phyloP scores from a whole-genome alignment of 2,113 vertebrate genomes.

The Oncorhynchus nerka region DNA sequence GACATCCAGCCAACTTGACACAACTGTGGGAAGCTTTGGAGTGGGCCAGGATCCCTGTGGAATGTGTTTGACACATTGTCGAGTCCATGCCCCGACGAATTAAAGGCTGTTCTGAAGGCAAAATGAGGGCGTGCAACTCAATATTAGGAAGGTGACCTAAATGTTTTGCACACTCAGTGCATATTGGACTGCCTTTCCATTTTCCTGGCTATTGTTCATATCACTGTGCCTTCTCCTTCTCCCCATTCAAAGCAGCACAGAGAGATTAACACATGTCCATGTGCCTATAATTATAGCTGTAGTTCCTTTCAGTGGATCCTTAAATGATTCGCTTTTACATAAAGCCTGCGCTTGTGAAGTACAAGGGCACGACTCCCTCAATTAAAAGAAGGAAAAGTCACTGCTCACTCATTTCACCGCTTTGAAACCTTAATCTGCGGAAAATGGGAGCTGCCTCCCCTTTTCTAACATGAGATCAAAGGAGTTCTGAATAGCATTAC shows the following conservation, averaged over 20 bases:
- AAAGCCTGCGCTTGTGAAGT: conserved; percentile 52
- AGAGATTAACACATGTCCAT: conserved; percentile 53
- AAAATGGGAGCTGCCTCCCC: conserved; percentile 53
- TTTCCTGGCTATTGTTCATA: conserved; percentile 9
- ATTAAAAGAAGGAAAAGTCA: conserved; percentile 57
- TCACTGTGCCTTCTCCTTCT: conserved; percentile 8
- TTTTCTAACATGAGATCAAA: conserved; percentile 63
- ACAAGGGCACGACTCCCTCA: conserved; percentile 49
- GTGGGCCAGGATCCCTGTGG: no score
- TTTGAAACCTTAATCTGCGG: conserved; percentile 58
- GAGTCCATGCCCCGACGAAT: no score
- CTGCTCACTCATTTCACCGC: conserved; percentile 44
- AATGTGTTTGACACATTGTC: no score
- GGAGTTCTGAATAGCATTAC: conserved; percentile 47
- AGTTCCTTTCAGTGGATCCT: conserved; percentile 44
- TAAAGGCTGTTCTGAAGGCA: no score
- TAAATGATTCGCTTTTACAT: conserved; percentile 57
- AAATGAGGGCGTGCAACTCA: no score
- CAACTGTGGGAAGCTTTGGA: no score
- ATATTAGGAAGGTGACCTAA: no score
- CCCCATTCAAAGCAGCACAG: conserved; percentile 10
- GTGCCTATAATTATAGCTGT: conserved; percentile 51
- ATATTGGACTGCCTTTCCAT: conserved; percentile 4
- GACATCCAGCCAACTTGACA: no score
- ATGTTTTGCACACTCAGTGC: background rate